phyloP scores from a whole-genome alignment of 2,797 vertebrate species.

The Sebastiscus albofasciatus region DNA sequence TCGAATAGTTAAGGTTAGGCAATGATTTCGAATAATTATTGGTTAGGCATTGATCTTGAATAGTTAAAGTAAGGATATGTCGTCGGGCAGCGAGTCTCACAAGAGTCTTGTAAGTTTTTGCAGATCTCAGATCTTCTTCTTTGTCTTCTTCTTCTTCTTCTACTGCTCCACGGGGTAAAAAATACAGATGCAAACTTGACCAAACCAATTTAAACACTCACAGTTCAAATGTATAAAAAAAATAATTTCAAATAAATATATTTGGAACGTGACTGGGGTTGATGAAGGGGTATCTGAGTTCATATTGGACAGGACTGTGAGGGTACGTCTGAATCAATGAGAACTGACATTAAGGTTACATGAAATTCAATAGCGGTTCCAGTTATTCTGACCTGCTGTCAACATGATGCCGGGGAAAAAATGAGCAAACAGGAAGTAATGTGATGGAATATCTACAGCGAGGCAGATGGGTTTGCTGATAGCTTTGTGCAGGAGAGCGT shows the following conservation, averaged over 20 bases:
- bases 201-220: neutral
- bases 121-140: too few species aligned
- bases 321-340: neutral
- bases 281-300: neutral
- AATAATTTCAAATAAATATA: neutral
- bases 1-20: too few species aligned
- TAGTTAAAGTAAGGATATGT: too few species aligned
- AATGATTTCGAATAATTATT: too few species aligned
- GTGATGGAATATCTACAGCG: neutral
- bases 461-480: neutral
- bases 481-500: slow-evolving; percentile 12
- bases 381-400: slow-evolving; percentile 5
- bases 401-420: neutral
- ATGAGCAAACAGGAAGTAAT: slow-evolving; percentile 19
- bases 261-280: neutral
- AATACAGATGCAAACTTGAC: neutral
- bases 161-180: neutral
- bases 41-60: too few species aligned
- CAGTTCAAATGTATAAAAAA: neutral
- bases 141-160: neutral
- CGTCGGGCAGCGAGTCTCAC: too few species aligned
- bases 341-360: neutral
- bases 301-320: neutral
- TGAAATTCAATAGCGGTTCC: neutral
- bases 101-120: too few species aligned